Conservation (phyloP, 2,797 vertebrate species). For the Menidia menidia region DNA sequence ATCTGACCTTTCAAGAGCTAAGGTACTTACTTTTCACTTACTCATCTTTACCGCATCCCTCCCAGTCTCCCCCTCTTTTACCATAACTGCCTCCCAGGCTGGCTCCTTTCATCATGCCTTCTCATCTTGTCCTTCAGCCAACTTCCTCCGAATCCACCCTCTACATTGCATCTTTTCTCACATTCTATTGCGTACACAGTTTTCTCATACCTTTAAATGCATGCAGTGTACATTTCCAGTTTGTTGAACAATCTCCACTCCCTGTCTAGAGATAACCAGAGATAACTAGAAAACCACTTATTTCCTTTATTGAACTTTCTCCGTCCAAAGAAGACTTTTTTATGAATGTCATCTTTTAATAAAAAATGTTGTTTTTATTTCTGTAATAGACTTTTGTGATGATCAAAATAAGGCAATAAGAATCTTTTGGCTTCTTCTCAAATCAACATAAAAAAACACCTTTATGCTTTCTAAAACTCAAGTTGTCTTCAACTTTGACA, state of each 20-base stretch:
- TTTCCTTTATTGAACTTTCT: neutral
- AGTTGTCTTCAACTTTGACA: conserved; percentile 23
- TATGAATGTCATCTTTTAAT: neutral
- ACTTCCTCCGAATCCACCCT: conserved; percentile 5
- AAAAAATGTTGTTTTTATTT: no score
- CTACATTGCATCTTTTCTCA: conserved; percentile 19
- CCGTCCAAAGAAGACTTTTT: neutral
- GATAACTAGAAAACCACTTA: no score
- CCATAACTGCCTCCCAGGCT: conserved; percentile 16
- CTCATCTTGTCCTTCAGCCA: conserved; percentile 39
- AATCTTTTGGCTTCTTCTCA: neutral
- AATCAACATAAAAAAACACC: conserved; percentile 15
- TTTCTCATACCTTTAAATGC: conserved; percentile 14
- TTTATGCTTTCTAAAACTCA: conserved; percentile 13
- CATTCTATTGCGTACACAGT: conserved; percentile 9
- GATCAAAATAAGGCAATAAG: no score
- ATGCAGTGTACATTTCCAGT: conserved; percentile 2
- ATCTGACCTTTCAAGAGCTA: conserved; percentile 1
- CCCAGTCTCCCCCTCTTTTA: neutral
- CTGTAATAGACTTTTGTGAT: no score
- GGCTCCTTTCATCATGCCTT: conserved; percentile 27
- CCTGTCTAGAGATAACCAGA: neutral
- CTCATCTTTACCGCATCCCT: neutral
- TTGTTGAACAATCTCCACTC: conserved; percentile 2
- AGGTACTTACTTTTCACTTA: neutral